A percentile compares a stretch with the other conserved stretches of the same genome.
Conservation (phyloP, 2,113 vertebrate genomes). For the Myotis davidii region DNA sequence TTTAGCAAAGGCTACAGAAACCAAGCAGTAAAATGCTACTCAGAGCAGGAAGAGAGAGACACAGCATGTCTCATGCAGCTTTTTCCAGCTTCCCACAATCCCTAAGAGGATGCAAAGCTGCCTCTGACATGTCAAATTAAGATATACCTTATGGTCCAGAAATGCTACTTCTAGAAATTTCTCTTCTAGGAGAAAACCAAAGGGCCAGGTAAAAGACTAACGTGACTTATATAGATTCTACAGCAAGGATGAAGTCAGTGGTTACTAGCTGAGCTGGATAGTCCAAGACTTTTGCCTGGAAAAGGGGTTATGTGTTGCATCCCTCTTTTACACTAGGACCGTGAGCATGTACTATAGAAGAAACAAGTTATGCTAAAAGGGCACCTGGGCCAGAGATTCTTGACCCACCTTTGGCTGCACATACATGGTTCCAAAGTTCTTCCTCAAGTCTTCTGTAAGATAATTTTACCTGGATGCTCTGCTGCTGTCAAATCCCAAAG, state of each 20-base stretch:
- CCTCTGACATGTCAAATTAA: neutral
- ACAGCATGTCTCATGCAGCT: neutral
- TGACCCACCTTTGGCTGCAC: neutral
- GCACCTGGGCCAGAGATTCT: neutral
- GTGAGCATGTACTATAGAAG: neutral
- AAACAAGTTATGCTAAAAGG: neutral
- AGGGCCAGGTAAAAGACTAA: neutral
- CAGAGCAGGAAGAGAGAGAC: neutral
- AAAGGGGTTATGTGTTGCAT: neutral
- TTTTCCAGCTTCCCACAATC: neutral
- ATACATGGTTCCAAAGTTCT: neutral
- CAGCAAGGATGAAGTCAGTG: neutral
- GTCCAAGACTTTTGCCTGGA: neutral
- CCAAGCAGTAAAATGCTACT: neutral
- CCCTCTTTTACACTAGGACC: neutral
- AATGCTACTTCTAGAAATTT: conserved; percentile 28
- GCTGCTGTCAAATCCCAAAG: neutral
- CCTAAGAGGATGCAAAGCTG: neutral
- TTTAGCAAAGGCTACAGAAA: conserved; percentile 20
- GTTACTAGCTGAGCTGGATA: neutral
- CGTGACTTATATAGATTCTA: neutral
- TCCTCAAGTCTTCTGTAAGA: neutral
- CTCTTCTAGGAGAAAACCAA: neutral
- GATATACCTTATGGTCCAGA: neutral
- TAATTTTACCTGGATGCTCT: neutral